Conservation (phyloP, 1,140 invertebrate genomes). For the Saccostrea glomerata region DNA sequence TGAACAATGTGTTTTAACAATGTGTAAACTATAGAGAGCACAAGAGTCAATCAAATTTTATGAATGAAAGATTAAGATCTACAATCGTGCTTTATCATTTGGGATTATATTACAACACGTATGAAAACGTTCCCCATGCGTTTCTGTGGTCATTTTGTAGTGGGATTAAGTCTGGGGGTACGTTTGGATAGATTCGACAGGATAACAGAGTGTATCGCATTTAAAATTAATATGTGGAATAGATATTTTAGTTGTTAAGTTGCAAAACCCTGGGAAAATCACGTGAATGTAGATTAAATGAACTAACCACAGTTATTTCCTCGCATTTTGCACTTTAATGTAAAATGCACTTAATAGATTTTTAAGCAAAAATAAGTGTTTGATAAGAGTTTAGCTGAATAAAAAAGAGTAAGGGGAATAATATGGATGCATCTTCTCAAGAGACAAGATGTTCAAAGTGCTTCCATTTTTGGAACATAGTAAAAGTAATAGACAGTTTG, state of each 20-base stretch:
- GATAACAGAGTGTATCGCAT: background rate
- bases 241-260: background rate
- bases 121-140: background rate
- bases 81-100: background rate
- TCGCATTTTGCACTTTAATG: background rate
- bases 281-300: background rate
- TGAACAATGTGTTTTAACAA: background rate
- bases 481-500: background rate
- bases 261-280: background rate
- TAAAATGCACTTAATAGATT: background rate
- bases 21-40: background rate
- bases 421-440: background rate
- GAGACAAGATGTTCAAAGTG: background rate
- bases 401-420: background rate
- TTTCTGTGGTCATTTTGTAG: constrained; percentile 10
- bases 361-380: background rate
- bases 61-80: constrained; percentile 32
- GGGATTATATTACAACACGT: background rate
- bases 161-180: background rate
- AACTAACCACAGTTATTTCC: background rate
- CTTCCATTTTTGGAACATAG: background rate
- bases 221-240: background rate
- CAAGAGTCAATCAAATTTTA: constrained; percentile 11
- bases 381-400: background rate
- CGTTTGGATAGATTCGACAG: background rate